A percentile compares a stretch with the other conserved stretches of the same genome.
Conservation (phyloP, 64 coral and sea anemone genomes). For the Stichodactyla mertensii region DNA sequence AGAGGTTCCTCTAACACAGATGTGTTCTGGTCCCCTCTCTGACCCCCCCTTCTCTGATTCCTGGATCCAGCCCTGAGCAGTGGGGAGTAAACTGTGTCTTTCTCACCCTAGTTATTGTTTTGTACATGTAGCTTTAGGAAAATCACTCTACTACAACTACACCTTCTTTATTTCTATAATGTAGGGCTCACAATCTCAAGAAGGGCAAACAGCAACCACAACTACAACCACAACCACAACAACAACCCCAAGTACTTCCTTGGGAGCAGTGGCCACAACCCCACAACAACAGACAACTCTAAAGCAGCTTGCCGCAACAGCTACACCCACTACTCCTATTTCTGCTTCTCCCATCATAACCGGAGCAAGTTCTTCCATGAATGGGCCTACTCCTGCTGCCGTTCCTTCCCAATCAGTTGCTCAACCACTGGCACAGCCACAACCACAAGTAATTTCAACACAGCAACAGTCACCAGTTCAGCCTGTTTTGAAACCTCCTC, state of each 20-base stretch:
- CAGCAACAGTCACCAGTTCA: conserved; percentile 31
- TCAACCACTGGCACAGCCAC: conserved; percentile 11
- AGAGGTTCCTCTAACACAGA: no score
- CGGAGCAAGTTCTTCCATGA: conserved; percentile 25
- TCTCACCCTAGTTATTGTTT: no score
- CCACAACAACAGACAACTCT: conserved; percentile 37
- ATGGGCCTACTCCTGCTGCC: conserved; percentile 36
- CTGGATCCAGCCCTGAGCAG: no score
- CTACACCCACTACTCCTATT: not conserved
- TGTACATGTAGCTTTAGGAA: no score
- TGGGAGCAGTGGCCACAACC: conserved; percentile 10
- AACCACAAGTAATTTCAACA: conserved; percentile 26
- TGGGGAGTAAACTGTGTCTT: no score
- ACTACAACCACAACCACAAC: not conserved
- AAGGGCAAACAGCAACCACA: not conserved
- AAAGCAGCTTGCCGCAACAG: conserved; percentile 19
- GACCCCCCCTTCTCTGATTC: no score
- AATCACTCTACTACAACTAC: no score
- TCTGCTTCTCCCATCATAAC: not conserved
- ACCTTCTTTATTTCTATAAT: no score
- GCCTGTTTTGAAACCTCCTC: conserved; percentile 73
- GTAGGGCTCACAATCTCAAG: conserved; percentile 1
- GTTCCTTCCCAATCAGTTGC: conserved; percentile 7
- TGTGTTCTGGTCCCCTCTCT: no score
- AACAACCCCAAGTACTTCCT: not conserved